Conservation (phyloP, 2,797 vertebrate genomes). For the Epinephelus malabaricus region DNA sequence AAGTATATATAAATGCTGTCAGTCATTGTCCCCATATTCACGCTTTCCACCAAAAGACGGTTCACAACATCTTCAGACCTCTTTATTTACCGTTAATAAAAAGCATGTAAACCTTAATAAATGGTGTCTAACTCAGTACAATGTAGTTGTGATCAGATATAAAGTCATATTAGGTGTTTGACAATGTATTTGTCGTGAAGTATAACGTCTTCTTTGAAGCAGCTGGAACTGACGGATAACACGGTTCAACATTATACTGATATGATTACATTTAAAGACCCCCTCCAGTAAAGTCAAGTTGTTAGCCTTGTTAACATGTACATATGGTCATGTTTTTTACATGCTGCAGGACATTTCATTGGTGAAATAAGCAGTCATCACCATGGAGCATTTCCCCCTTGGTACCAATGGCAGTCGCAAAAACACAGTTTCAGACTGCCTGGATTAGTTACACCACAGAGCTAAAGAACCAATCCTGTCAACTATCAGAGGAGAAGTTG, state of each 20-base stretch:
- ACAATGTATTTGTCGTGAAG: background rate
- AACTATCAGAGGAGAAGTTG: no score
- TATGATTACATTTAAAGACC: background rate
- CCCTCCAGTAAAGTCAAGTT: no score
- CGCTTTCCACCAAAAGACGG: background rate
- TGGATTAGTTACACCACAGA: no score
- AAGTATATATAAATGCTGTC: background rate
- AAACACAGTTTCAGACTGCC: no score
- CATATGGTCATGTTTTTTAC: no score
- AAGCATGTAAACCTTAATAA: background rate
- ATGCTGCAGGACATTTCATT: no score
- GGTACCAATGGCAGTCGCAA: no score
- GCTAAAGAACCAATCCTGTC: no score
- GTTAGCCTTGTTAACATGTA: no score
- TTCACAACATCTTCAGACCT: no score
- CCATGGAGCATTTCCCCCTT: no score
- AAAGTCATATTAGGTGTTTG: background rate
- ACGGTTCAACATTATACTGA: background rate
- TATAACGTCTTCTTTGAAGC: background rate
- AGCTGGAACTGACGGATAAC: background rate
- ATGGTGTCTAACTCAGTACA: background rate
- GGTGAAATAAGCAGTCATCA: no score
- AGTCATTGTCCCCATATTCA: background rate
- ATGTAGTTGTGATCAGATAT: background rate
- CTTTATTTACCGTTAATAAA: background rate